Conservation (phyloP, 2,113 vertebrate genomes). For the Ciconia maguari region DNA sequence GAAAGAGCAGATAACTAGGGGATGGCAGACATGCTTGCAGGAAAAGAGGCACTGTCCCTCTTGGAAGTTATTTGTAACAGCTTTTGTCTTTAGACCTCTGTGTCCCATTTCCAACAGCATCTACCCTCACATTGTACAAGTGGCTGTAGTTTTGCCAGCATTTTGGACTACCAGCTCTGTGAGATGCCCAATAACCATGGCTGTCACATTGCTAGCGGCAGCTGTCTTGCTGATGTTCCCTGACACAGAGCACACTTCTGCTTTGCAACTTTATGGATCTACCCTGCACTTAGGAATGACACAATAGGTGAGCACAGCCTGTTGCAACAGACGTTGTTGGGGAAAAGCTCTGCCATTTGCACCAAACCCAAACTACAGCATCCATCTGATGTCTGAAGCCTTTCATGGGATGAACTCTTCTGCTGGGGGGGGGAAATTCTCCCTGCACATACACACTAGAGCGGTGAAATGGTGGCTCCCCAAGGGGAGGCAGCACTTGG, state of each 20-base stretch:
- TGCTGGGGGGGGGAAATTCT: not conserved
- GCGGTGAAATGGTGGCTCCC: fast-evolving
- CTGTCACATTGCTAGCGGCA: not conserved
- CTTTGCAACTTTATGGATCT: not conserved
- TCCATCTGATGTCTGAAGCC: not conserved
- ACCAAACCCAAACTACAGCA: not conserved
- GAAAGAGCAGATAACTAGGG: not conserved
- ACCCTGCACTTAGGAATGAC: not conserved
- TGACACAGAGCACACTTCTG: not conserved
- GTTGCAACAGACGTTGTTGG: fast-evolving
- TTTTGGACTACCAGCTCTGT: not conserved
- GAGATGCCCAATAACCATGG: not conserved
- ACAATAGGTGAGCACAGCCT: not conserved
- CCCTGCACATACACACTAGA: not conserved
- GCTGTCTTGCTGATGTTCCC: not conserved
- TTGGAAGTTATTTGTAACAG: not conserved
- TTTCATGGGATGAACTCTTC: not conserved
- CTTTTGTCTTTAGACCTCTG: not conserved
- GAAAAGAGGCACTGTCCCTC: not conserved
- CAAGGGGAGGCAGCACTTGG: not conserved
- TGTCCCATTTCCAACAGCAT: not conserved
- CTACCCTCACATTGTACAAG: not conserved
- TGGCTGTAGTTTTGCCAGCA: not conserved
- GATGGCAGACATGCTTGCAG: not conserved
- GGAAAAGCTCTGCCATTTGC: not conserved